Conservation (phyloP, 2,113 vertebrate genomes). For the Tetrao urogallus region DNA sequence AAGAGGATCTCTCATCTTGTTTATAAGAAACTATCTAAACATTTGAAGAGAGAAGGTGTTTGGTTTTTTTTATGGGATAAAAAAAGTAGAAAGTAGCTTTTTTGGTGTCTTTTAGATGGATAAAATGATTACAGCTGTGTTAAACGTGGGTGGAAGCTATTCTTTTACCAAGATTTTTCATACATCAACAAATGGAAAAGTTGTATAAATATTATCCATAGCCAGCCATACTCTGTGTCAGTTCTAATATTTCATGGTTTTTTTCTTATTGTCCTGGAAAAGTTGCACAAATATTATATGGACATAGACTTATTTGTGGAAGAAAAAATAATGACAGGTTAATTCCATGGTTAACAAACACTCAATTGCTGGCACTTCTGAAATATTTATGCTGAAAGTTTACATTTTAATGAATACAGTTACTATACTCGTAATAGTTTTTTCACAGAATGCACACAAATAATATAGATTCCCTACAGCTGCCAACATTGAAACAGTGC, state of each 20-base stretch:
- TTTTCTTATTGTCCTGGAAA: constrained; percentile 71
- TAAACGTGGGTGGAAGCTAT: constrained; percentile 78
- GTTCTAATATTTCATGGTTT: constrained; percentile 67
- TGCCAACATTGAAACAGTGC: constrained; percentile 82
- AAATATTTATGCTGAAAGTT: constrained; percentile 73
- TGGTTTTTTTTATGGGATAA: constrained; percentile 55
- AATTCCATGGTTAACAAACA: constrained; percentile 62
- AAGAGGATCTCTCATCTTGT: constrained; percentile 79
- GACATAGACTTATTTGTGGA: constrained; percentile 40
- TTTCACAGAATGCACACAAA: constrained; percentile 83
- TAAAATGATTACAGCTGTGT: constrained; percentile 85
- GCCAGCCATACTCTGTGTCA: constrained; percentile 73
- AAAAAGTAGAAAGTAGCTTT: constrained; percentile 76
- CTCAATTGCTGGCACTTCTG: constrained; percentile 66
- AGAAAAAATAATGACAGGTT: constrained; percentile 53
- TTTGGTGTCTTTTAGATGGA: constrained; percentile 76
- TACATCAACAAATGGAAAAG: constrained; percentile 81
- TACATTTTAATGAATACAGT: constrained; percentile 82
- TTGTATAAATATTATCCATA: constrained; percentile 76
- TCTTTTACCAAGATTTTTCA: constrained; percentile 77
- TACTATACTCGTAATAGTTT: constrained; percentile 77
- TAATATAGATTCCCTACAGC: constrained; percentile 84
- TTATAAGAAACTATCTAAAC: constrained; percentile 88
- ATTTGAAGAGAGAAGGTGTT: constrained; percentile 55
- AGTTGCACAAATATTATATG: constrained; percentile 39